Conservation (phyloP, 2,797 vertebrate genomes). For the Muscicapa comitata region DNA sequence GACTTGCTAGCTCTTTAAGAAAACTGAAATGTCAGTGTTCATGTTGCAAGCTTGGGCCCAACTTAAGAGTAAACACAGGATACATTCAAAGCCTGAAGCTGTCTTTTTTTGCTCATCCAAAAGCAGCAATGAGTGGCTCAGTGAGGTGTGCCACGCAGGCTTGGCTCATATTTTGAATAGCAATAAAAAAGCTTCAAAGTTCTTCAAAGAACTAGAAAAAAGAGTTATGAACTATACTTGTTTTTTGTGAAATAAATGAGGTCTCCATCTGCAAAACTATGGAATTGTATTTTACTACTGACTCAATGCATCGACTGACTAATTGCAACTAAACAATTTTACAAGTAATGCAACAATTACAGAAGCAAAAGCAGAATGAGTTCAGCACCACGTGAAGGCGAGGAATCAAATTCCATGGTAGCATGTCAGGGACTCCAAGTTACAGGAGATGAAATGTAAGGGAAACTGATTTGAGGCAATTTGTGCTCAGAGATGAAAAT, state of each 20-base stretch:
- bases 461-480: neutral
- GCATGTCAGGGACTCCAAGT: neutral
- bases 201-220: neutral
- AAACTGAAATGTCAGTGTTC: neutral
- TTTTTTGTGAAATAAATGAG: neutral
- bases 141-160: fast-evolving
- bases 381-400: neutral
- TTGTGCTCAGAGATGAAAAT: neutral
- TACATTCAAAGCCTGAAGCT: neutral
- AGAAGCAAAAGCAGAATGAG: neutral
- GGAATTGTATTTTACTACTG: neutral
- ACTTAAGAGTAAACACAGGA: neutral
- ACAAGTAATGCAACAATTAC: neutral
- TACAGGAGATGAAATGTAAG: neutral
- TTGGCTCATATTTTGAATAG: neutral
- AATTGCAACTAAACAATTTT: neutral
- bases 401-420: neutral
- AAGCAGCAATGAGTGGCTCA: neutral
- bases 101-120: neutral
- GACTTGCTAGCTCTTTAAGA: neutral
- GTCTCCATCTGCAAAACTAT: neutral
- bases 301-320: neutral
- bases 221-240: neutral
- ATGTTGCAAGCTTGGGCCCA: neutral
- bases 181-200: neutral